Conservation (phyloP, 1,140 invertebrate species). For the Pristionchus pacificus region DNA sequence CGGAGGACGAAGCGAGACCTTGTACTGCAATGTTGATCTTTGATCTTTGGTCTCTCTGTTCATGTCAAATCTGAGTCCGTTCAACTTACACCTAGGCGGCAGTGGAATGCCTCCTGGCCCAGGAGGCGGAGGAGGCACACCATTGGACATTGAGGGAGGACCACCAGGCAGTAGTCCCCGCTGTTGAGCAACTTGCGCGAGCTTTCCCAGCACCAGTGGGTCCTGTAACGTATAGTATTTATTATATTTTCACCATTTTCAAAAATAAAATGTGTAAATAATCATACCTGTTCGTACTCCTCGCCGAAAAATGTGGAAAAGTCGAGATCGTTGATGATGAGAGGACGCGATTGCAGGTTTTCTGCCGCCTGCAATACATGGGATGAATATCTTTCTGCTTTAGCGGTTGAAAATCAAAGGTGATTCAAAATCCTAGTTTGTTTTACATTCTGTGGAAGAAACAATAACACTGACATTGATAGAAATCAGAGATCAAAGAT, state of each 20-base stretch:
- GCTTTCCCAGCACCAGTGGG: conserved; percentile 46
- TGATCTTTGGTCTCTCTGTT: too few relatives aligned
- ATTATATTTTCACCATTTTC: too few relatives aligned
- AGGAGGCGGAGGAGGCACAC: conserved; percentile 58
- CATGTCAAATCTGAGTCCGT: conserved; percentile 27
- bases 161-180: conserved; percentile 49
- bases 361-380: conserved; percentile 66
- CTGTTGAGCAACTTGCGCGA: conserved; percentile 45
- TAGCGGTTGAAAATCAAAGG: too few relatives aligned
- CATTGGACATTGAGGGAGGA: conserved; percentile 30
- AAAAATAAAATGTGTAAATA: too few relatives aligned
- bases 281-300: conserved; percentile 58
- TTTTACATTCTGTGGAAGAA: too few relatives aligned
- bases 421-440: too few relatives aligned
- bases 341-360: conserved; percentile 70
- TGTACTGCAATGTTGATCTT: conserved; percentile 9
- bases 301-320: conserved; percentile 81
- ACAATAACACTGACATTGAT: too few relatives aligned
- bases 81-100: conserved; percentile 30
- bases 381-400: too few relatives aligned
- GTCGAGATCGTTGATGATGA: conserved; percentile 88
- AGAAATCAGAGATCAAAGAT: too few relatives aligned
- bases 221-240: conserved; percentile 34
- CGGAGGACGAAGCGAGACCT: conserved; percentile 18
- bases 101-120: conserved; percentile 39